phyloP scores from a whole-genome alignment of 2,113 vertebrate genomes.

The Albula goreensis region DNA sequence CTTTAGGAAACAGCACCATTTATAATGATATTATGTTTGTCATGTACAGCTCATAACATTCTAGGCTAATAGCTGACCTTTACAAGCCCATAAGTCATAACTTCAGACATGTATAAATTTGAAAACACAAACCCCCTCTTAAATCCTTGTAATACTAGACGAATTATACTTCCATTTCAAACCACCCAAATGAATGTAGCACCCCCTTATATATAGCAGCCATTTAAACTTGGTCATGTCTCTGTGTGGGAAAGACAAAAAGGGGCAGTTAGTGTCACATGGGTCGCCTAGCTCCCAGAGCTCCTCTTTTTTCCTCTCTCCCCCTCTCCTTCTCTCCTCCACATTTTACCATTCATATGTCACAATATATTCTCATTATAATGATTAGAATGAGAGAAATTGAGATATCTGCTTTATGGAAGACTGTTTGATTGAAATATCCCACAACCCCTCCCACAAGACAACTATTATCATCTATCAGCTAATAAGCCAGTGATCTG shows the following conservation, averaged over 20 bases:
- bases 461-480: background rate
- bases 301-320: conserved; percentile 43
- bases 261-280: conserved; percentile 66
- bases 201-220: conserved; percentile 62
- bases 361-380: conserved; percentile 1
- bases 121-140: conserved; percentile 68
- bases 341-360: conserved; percentile 22
- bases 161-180: conserved; percentile 36
- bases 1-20: conserved; percentile 47
- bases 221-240: conserved; percentile 63
- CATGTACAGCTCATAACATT: conserved; percentile 72
- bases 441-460: conserved; percentile 5
- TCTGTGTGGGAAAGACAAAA: conserved; percentile 86
- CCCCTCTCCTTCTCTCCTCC: conserved; percentile 7
- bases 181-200: conserved; percentile 50
- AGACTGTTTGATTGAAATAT: conserved; percentile 6
- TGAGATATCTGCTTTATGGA: background rate
- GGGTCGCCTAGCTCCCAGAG: conserved; percentile 80
- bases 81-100: conserved; percentile 77
- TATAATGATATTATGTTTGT: conserved; percentile 64
- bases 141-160: conserved; percentile 54
- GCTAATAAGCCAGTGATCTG: background rate
- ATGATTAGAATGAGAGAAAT: conserved; percentile 6
- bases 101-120: conserved; percentile 65
- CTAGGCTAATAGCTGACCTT: conserved; percentile 74